Base-by-base conservation (phyloP, 2,113 vertebrate genomes). In the Mionectes macconnelli region DNA sequence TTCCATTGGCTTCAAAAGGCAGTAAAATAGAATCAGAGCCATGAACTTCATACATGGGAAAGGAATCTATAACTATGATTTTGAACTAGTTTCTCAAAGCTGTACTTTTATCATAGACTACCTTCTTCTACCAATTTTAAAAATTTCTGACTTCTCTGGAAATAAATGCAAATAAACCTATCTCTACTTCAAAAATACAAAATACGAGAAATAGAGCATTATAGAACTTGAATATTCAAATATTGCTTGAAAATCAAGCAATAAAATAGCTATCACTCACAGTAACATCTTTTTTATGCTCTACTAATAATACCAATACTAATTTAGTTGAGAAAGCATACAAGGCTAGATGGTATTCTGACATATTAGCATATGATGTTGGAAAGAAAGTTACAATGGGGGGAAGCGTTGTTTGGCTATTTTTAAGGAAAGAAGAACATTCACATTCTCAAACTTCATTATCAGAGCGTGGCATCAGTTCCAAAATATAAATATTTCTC, bases 1-100 rank as follows among this genome's bases (percentile, higher is more conserved):
- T 85, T 90, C 70, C 74, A 63, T 91, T 91, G 25, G 83, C 69
- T 94, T 96, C 82, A 94, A 93, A 94, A 70, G 33, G 30, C 67
- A 70, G 45, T 42, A 83, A 63, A 68, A 56, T 12, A 66, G 55
- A 69, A 79, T 76, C 37, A 76, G 53, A 91, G 45, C 53, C 40
- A 69, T 89, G 56, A 89, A 35, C 28, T 92, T 91, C n/a, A 20
- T 45, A 25, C 22, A 68, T 55, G 50, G 42, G 25, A 94, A 88
- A 77, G 39, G 67, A 95, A 74, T 90, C 63, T 10, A 4, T 91
- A 64, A 64, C 69, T 60, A 9, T 77, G 16, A 59, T 83, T 91
- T 74, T 83, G 12, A 52, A 77, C 23, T 52, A 55, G 9, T 57
- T 90, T 76, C 52, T 89, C n/a, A 76, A 60, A 83, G 63, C 27